Evolutionary conservation across 1,140 invertebrate species (phyloP), one percentile per base, ranked within the genome.

Genomic region (Zaprionus gabonicus): DNA sequence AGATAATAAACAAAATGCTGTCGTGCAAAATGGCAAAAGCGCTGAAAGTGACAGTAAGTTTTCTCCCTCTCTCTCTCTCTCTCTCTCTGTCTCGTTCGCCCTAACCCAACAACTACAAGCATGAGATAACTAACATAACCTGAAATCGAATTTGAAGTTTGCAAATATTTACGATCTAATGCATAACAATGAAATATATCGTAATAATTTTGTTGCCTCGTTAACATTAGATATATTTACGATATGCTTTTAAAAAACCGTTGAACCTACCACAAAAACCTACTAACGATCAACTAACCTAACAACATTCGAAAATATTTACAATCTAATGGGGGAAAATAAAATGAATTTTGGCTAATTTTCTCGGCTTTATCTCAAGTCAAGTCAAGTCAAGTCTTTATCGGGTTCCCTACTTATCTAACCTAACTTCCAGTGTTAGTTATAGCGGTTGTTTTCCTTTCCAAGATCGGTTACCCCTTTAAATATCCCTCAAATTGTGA

Each of bases 1-100:
- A 92, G 91, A 92, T 92, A 78, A 91, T 79, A 92, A 91, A 90
- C 85, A 91, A 82, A 91, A 84, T 82, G 91, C 84, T 88, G 91
- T 92, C 80, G 87, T 66, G 78, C 74, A 67, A 81, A 92, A 92
- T 92, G 91, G 91, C 84, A 92, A 92, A 81, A 86, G 64, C 65
- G 72, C 78, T 80, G 87, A 92, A 78, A 90, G 74, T 90, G 91
- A 92, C 80, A 84, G 91, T 92, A 92, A 92, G 91, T 92, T 78
- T 49, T 67, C 53, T 41, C 36, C 20, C n/a, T 28, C 38, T 27
- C 28, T 15, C 9, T 46, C 38, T 27, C 28, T 15, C 9, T 46
- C 15, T 13, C 34, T 15, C 15, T 13, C 4, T 15, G 46, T 51
- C 28, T 36, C 15, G 34, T 20, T 59, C 46, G 23, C 17, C 49